Percentiles rank a stretch among this genome's conserved stretches.
phyloP scores from a whole-genome alignment of 37 sponge, comb jelly and placozoan genomes.

The Mnemiopsis leidyi region DNA sequence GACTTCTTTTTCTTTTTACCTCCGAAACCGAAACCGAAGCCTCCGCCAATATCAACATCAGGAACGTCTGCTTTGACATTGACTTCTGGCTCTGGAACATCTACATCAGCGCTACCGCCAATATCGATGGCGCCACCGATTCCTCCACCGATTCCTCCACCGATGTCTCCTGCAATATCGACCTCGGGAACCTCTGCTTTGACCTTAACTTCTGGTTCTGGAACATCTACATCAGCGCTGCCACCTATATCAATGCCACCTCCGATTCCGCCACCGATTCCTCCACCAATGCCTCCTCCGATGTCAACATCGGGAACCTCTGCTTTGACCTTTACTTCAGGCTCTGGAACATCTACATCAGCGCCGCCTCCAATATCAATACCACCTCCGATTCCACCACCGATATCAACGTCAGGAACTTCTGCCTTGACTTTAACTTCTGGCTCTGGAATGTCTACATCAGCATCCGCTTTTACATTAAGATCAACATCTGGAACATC shows the following conservation, averaged over 20 bases:
- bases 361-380: background rate
- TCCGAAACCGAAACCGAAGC: background rate
- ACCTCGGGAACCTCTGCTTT: background rate
- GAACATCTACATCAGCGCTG: background rate
- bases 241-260: background rate
- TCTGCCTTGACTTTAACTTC: background rate
- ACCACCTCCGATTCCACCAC: background rate
- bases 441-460: background rate
- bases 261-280: background rate
- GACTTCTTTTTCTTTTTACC: constrained; percentile 33
- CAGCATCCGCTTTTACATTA: background rate
- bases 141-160: constrained; percentile 5
- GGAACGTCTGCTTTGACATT: background rate
- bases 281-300: constrained; percentile 15
- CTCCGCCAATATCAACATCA: background rate
- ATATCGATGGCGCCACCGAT: background rate
- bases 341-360: background rate
- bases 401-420: background rate
- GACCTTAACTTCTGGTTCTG: background rate
- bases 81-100: background rate
- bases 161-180: background rate
- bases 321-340: background rate
- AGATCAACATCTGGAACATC: constrained; percentile 26
- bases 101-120: background rate
- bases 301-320: background rate